Base-by-base conservation (phyloP, 2,113 vertebrate species). In the Rhodinocichla rosea region DNA sequence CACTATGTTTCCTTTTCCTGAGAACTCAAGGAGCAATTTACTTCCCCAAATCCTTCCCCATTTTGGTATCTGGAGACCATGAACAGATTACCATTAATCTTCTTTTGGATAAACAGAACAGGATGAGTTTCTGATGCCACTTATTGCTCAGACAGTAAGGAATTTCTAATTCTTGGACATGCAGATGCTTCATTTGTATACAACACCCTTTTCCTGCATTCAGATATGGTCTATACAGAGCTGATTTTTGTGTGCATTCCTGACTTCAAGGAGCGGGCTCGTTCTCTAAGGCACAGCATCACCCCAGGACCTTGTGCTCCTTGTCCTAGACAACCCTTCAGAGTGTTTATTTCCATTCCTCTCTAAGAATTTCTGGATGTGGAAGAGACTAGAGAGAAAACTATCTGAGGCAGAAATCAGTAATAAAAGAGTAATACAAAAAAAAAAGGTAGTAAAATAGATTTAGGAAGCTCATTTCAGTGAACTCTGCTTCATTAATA, bases 121-220 rank as follows among this genome's bases (percentile, higher is more conserved):
- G 42, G 8, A 17, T 42, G 55, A 83, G 17, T 57, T 92, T 83
- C 76, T 90, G 67, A 40, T 73, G 82, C 16, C 35, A 47, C 11
- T 60, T 90, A 69, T 5, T 83, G 62, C 65, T 79, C 77, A 89
- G 65, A 52, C 10, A 59, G 32, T 35, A 62, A 90, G 37, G 11
- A 27, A 87, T 89, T 86, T 71, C 75, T 93, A 65, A 90, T 78
- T 94, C 75, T n/a, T 50, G 53, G 37, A 26, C 52, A 40, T 49
- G 67, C 42, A 68, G 57, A 20, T 82, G 47, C 74, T 92, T 89
- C 45, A 56, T 37, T 20, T 79, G 84, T 28, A 81, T 57, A 60
- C 67, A 79, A 26, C 15, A 23, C 10, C 62, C 62, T 42, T 79
- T 52, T 87, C 16, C 59, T 83, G 52, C 55, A 50, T 45, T 87